phyloP scores from a whole-genome alignment of 2,113 vertebrate species.

The Xyrauchen texanus region DNA sequence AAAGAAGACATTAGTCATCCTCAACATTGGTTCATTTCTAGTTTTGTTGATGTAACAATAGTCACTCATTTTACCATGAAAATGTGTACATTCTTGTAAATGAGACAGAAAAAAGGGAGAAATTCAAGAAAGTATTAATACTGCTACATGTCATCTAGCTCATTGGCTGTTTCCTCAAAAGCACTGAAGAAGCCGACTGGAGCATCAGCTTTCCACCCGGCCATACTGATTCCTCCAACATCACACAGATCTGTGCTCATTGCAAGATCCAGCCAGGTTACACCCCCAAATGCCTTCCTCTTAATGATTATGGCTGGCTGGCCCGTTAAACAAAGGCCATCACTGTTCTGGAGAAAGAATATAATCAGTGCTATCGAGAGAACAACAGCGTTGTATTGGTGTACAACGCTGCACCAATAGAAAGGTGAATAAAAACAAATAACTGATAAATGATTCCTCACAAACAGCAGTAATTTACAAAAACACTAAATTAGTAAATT shows the following conservation, averaged over 20 bases:
- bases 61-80: not conserved
- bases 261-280: constrained; percentile 65
- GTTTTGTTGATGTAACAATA: not conserved
- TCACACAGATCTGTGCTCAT: constrained; percentile 74
- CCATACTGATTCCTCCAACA: constrained; percentile 68
- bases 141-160: no score
- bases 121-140: no score
- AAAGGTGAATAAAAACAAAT: constrained; percentile 58
- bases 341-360: constrained; percentile 71
- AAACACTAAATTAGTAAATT: not conserved
- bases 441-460: not conserved
- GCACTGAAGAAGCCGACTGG: no score
- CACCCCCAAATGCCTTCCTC: constrained; percentile 58
- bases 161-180: no score
- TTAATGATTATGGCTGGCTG: constrained; percentile 49
- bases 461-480: not conserved
- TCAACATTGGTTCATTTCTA: not conserved
- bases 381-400: no score
- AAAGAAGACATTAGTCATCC: not conserved
- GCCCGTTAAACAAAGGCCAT: constrained; percentile 66
- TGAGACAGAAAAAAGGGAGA: no score
- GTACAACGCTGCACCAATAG: constrained; percentile 60
- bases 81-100: no score
- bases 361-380: constrained; percentile 78
- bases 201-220: constrained; percentile 81